Evolutionary conservation across 2,113 vertebrate genomes (phyloP).

Genomic region (Poeciliopsis prolifica): DNA sequence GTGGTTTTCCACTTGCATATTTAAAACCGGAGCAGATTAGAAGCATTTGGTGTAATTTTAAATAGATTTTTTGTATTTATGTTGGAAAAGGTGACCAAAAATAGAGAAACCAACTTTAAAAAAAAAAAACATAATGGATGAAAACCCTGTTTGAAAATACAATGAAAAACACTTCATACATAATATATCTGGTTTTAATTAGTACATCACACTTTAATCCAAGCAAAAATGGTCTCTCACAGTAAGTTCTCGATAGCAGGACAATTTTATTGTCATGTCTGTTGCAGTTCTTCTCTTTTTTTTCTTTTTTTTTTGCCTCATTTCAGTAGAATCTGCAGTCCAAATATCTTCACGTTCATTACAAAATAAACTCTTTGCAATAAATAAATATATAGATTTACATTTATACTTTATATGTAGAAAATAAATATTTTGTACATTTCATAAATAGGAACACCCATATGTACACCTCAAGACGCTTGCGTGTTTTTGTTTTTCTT

Average conservation of each 20-base stretch:
- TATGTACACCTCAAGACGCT: conserved; percentile 93
- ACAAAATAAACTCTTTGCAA: conserved; percentile 92
- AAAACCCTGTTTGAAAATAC: background rate
- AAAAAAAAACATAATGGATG: background rate
- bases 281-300: conserved; percentile 66
- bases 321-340: conserved; percentile 85
- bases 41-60: no score
- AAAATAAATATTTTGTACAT: conserved; percentile 99
- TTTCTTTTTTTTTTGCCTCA: conserved; percentile 57
- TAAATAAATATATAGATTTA: conserved; percentile 99
- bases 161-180: conserved; percentile 39
- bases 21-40: background rate
- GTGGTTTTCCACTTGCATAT: background rate
- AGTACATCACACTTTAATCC: conserved; percentile 63
- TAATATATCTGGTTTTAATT: conserved; percentile 76
- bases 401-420: conserved; percentile 97
- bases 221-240: conserved; percentile 74
- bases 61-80: no score
- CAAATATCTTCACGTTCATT: conserved; percentile 83
- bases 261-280: conserved; percentile 93
- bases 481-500: conserved; percentile 69
- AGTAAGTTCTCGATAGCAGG: conserved; percentile 77
- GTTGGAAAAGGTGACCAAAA: no score
- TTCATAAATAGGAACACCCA: conserved; percentile 98
- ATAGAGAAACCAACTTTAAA: background rate